A percentile compares a stretch with the other conserved stretches of the same genome.
These are phyloP conservation scores for Panagrolaimus sp. DNA, from an alignment of 1,140 invertebrate genomes.

Conservation along the genomic window DNA sequence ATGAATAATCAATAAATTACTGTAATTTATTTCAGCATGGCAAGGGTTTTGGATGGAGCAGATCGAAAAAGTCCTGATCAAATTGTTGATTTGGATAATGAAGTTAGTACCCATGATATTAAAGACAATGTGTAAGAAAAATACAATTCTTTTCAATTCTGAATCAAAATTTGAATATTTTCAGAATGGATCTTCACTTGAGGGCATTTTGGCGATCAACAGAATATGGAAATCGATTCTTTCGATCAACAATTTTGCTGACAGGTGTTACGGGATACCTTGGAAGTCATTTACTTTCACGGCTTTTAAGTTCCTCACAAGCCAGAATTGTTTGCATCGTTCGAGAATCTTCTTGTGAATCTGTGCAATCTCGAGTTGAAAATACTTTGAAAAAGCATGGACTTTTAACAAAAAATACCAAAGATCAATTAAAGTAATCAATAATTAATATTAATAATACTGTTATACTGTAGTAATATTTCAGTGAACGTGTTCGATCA, in stretches of 20 bases:
- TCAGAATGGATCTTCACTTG: constrained; percentile 62
- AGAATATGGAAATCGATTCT: constrained; percentile 56
- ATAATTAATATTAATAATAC: background rate
- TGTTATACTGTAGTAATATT: constrained; percentile 16
- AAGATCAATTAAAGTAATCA: constrained; percentile 46
- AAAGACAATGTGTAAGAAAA: constrained; percentile 59
- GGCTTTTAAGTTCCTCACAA: constrained; percentile 37
- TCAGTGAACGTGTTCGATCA: constrained; percentile 58
- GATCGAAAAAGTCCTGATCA: constrained; percentile 37
- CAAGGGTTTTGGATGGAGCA: constrained; percentile 58
- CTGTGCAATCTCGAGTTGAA: constrained; percentile 57
- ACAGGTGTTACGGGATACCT: constrained; percentile 37
- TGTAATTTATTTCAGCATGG: constrained; percentile 31
- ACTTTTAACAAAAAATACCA: constrained; percentile 48
- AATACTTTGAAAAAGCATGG: constrained; percentile 59
- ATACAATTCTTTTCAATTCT: constrained; percentile 37
- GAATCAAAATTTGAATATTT: background rate
- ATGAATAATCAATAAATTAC: no score
- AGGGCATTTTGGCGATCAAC: constrained; percentile 63
- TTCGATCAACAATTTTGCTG: constrained; percentile 39
- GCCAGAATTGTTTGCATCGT: constrained; percentile 62
- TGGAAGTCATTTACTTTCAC: constrained; percentile 41
- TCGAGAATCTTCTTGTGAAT: constrained; percentile 58
- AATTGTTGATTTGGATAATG: constrained; percentile 57
- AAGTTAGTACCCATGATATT: constrained; percentile 61